Conservation (phyloP, 2,888 invertebrate genomes). For the Meta bourneti region DNA sequence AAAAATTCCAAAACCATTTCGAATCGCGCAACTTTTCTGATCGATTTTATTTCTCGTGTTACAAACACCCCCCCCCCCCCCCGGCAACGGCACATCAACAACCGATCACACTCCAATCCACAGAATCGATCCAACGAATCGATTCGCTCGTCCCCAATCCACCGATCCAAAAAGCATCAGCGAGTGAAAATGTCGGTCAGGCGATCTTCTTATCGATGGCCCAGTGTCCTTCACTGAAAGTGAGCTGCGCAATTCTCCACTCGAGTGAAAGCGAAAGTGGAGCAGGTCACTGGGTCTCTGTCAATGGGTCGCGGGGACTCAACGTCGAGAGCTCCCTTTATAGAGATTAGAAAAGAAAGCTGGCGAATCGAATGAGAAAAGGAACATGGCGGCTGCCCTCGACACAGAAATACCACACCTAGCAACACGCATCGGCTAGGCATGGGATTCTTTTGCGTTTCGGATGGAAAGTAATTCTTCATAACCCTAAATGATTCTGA, state of each 20-base stretch:
- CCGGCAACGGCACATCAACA: too few relatives aligned
- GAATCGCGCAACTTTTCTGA: too few relatives aligned
- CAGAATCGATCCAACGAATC: not conserved
- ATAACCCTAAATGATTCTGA: slow-evolving; percentile 9
- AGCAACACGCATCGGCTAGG: slow-evolving; percentile 26
- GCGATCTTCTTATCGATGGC: slow-evolving; percentile 48
- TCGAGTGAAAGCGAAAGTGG: slow-evolving; percentile 73
- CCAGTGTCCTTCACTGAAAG: slow-evolving; percentile 25
- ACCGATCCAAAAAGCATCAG: not conserved
- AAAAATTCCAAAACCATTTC: too few relatives aligned
- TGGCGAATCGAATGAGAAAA: slow-evolving; percentile 1
- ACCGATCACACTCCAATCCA: not conserved
- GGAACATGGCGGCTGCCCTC: slow-evolving; percentile 27
- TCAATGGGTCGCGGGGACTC: slow-evolving; percentile 55
- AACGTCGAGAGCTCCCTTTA: slow-evolving; percentile 5
- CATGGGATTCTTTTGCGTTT: not conserved
- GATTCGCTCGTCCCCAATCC: not conserved
- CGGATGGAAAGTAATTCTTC: slow-evolving; percentile 12
- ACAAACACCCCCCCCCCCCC: too few relatives aligned
- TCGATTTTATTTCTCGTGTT: too few relatives aligned
- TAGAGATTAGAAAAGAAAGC: slow-evolving; percentile 34
- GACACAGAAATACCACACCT: slow-evolving; percentile 65
- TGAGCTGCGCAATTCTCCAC: not conserved
- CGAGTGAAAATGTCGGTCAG: slow-evolving; percentile 52
- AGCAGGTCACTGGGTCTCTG: slow-evolving; percentile 76